These are phyloP conservation scores for Bicyclus anynana DNA, from an alignment of 1,140 invertebrate genomes.

Conservation along the genomic window DNA sequence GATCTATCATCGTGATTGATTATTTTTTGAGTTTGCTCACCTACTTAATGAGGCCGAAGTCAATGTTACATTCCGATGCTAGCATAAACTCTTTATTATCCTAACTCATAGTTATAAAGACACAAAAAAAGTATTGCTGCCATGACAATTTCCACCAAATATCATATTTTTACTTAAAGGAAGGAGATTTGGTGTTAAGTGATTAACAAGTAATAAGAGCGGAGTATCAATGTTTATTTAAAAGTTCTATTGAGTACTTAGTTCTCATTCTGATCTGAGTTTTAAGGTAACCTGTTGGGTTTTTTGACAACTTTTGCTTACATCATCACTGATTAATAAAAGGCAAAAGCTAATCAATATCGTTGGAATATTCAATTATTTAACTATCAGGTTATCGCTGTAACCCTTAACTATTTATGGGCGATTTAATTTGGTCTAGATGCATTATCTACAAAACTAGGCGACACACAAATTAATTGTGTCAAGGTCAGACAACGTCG, in stretches of 20 bases:
- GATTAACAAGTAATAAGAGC: no score
- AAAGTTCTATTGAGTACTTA: no score
- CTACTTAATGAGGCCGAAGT: constrained; percentile 2
- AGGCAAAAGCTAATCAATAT: background rate
- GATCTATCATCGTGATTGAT: constrained; percentile 11
- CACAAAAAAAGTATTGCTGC: no score
- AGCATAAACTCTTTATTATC: background rate
- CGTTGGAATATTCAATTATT: constrained; percentile 1
- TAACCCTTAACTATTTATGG: constrained; percentile 10
- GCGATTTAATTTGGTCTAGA: constrained; percentile 21
- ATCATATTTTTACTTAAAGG: no score
- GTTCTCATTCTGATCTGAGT: no score
- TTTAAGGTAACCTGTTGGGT: no score
- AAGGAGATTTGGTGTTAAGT: no score
- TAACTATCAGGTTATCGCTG: constrained; percentile 24
- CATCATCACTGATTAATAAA: no score
- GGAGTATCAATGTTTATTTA: no score
- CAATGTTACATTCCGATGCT: background rate
- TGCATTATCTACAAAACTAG: constrained; percentile 18
- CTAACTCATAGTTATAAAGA: no score
- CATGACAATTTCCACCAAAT: no score
- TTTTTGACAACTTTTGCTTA: no score
- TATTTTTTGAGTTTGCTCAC: background rate
- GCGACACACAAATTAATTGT: constrained; percentile 12
- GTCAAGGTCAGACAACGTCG: constrained; percentile 14